Evolutionary conservation across 2,113 vertebrate species (phyloP), one percentile per base, ranked within the genome.

Genomic region (Motacilla alba): DNA sequence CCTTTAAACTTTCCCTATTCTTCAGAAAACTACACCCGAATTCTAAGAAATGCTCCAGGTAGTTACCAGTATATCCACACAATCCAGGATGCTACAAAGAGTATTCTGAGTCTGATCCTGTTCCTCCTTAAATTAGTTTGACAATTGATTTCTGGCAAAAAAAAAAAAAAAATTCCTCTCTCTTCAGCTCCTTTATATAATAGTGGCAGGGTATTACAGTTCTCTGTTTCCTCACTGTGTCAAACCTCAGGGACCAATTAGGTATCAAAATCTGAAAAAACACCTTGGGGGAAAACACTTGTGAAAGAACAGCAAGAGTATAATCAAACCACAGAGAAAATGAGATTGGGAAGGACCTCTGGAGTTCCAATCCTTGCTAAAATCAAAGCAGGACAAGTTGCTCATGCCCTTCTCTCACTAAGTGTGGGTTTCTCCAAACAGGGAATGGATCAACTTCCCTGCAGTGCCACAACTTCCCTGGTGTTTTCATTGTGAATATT

Each of bases 211-310:
- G n/a, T 27, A 6, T 49, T 46, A 5, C 28, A 64, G 28, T 15
- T 23, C n/a, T 59, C 41, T 68, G n/a, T 37, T 78, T 53, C 49
- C 31, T 49, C 26, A 16, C 15, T 15, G 31, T 33, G 59, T 17
- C 30, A 85, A 58, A 68, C 59, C 84, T 77, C 80, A 44, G 80
- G 76, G 91, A 85, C 75, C 66, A 89, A 91, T 82, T 91, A 89
- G 49, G 18, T 7, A 37, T 6, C 2, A 3, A 91, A 72, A 53
- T 41, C 24, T 73, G 30, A 47, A 63, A 62, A 67, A 56, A 28
- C 2, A 59, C 23, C 28, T 72, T 43, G 21, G 64, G 55, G 70
- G 53, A 68, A 74, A 77, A 68, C 21, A 49, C 18, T 35, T 55
- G 11, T 63, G 49, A 19, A 77, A 27, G 15, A 85, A 69, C n/a